Evolutionary conservation across 2,888 invertebrate species (phyloP).

Genomic region (Phortica magna): DNA sequence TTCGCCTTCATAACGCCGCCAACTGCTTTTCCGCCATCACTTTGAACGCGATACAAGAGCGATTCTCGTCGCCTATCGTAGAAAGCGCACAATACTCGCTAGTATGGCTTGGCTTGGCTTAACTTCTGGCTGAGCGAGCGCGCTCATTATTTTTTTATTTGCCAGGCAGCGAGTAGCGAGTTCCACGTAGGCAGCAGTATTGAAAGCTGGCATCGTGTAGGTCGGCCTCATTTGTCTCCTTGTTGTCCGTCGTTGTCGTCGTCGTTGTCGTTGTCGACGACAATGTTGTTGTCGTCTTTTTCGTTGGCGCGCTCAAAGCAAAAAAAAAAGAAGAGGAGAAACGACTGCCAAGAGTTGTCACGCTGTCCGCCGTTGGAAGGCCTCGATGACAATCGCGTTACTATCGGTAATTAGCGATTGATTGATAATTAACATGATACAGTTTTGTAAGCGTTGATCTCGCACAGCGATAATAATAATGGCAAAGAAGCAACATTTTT

Average conservation of each 20-base stretch:
- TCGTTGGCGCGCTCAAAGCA: not conserved
- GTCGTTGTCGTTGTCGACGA: constrained; percentile 14
- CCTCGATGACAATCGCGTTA: constrained; percentile 69
- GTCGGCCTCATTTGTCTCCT: constrained; percentile 55
- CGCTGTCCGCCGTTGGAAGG: constrained; percentile 3
- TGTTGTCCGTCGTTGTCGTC: constrained; percentile 44
- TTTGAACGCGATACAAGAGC: constrained; percentile 12
- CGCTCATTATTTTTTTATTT: constrained; percentile 53
- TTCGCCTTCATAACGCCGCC: not conserved
- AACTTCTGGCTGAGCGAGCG: constrained; percentile 13
- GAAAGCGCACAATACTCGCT: not conserved
- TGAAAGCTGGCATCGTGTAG: constrained; percentile 48
- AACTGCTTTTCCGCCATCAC: not conserved
- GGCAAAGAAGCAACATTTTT: not conserved
- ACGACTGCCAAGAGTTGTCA: not conserved
- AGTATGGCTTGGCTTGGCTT: not conserved
- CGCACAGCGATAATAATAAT: constrained; percentile 26
- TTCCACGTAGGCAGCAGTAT: constrained; percentile 31
- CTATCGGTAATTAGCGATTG: constrained; percentile 75
- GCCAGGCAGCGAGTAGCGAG: constrained; percentile 35
- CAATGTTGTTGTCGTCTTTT: not conserved
- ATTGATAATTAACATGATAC: constrained; percentile 75
- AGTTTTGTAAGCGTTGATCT: constrained; percentile 64
- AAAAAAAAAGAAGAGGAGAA: constrained; percentile 8
- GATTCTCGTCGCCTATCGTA: constrained; percentile 25